Conservation (phyloP, 2,113 vertebrate genomes). For the Gorsachius goisagi region DNA sequence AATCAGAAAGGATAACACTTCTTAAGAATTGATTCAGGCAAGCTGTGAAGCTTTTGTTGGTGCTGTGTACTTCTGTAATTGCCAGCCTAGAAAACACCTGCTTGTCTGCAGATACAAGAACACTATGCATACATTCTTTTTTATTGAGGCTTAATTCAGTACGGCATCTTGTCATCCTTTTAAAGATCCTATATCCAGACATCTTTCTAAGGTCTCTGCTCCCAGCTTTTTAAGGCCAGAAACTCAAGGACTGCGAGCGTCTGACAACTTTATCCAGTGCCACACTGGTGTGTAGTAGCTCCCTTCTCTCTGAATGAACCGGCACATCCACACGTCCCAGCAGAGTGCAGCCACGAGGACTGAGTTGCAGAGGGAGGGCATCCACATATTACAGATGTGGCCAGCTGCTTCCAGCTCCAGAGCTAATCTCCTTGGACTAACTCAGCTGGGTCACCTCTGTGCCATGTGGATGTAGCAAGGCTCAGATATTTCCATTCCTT, state of each 20-base stretch:
- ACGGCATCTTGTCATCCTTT: neutral
- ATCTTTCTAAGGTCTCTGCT: neutral
- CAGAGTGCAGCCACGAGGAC: neutral
- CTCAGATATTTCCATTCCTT: neutral
- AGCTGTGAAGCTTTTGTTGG: slow-evolving; percentile 21
- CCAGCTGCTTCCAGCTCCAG: neutral
- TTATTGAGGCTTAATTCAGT: neutral
- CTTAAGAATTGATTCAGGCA: neutral
- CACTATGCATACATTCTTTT: neutral
- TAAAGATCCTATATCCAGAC: neutral
- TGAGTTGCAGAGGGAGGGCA: neutral
- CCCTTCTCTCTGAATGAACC: neutral
- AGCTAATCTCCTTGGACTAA: neutral
- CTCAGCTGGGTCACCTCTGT: neutral
- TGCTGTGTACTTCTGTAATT: neutral
- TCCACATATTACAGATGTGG: neutral
- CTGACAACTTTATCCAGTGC: neutral
- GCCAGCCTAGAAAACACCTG: neutral
- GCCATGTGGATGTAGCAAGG: neutral
- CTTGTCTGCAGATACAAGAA: neutral
- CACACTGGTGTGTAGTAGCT: neutral
- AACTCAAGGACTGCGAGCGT: neutral
- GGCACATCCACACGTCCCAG: neutral
- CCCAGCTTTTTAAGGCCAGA: neutral
- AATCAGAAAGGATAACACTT: neutral